Base-by-base conservation (phyloP, 2,113 vertebrate species). In the Cricetomys ansorgei region DNA sequence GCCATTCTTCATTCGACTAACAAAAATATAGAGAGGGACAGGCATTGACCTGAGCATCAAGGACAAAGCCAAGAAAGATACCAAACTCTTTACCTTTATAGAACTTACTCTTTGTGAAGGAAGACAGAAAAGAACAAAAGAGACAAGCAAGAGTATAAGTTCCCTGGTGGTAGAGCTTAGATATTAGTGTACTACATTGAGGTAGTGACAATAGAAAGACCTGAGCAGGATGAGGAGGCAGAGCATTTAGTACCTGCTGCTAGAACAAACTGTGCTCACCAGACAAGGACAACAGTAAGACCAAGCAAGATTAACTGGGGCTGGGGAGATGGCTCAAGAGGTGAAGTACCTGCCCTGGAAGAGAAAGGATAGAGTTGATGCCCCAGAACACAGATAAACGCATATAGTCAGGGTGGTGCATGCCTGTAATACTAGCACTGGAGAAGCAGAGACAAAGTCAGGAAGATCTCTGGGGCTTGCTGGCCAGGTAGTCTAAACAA, bases 111-210 rank as follows among this genome's bases (percentile, higher is more conserved):
- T 45, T 21, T 34, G 80, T 27, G 9, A 45, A 64, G 16, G 13
- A 65, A 64, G 57, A 43, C 57, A 43, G 17, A 21, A 37, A 53
- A 34, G 48, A 79, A 62, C 53, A 45, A 37, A 37, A 34, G 1
- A 40, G 21, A n/a, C 5, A n/a, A 23, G 5, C 3, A 8, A 70
- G 72, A 65, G 5, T 12, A 59, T 19, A 9, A 45, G 50, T 55
- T 7, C 48, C 23, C 1, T 6, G 27, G 12, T 3, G 7, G 29
- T 13, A 73, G 25, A 55, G 27, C n/a, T n/a, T 31, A 1, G 1
- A n/a, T 8, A 19, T n/a, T 25, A 65, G 45, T 65, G 6, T 6
- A 25, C 37, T 81, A 37, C 27, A 7, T 23, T 91, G 40, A 91
- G 13, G 11, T 25, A 7, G 23, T 9, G 3, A 31, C 17, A 79